Evolutionary conservation across 2,113 vertebrate species (phyloP).

Genomic region (Erinaceus europaeus): DNA sequence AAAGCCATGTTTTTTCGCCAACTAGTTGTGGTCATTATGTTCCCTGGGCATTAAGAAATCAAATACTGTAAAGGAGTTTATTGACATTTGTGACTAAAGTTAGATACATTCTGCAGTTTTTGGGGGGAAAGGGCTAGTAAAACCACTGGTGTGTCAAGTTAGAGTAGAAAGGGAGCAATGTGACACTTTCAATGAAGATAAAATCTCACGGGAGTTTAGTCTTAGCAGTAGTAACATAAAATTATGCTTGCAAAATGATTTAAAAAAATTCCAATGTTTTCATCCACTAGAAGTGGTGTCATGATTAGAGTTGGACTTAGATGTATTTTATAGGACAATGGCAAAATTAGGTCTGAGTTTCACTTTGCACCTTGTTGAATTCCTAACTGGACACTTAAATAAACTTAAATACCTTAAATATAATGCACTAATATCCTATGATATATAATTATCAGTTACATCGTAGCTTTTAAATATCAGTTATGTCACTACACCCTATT

Average conservation of each 20-base stretch:
- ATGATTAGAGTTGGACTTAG: background rate
- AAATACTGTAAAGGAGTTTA: background rate
- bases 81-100: background rate
- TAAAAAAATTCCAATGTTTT: background rate
- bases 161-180: too few relatives aligned
- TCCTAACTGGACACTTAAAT: background rate
- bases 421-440: background rate
- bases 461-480: background rate
- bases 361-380: background rate
- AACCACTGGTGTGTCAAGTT: background rate
- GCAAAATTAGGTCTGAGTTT: background rate
- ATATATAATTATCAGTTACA: background rate
- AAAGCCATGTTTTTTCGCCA: background rate
- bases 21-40: background rate
- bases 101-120: constrained; percentile 11
- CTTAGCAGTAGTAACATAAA: background rate
- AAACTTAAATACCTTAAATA: background rate
- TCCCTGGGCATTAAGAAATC: background rate
- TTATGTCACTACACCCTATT: background rate
- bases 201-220: too few relatives aligned
- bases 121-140: constrained; percentile 10
- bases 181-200: too few relatives aligned
- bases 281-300: background rate
- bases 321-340: background rate
- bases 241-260: background rate